Conservation (phyloP, 1,140 invertebrate genomes). For the Ladona fulva region DNA sequence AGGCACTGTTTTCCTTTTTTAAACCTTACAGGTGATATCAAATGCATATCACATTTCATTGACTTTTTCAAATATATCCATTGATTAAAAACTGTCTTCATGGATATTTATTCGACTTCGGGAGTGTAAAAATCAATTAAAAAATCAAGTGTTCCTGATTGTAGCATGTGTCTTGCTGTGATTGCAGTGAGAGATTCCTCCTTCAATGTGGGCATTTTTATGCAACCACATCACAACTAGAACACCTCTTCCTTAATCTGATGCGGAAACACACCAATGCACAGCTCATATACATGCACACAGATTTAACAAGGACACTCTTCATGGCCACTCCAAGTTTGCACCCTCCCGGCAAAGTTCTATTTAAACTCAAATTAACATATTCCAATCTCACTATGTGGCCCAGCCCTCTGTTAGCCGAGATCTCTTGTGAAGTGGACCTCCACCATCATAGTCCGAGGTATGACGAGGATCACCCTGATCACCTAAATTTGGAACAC, state of each 20-base stretch:
- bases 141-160: not conserved
- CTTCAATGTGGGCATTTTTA: not conserved
- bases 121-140: not conserved
- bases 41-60: not conserved
- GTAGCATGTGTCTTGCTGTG: not conserved
- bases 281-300: not conserved
- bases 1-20: not conserved
- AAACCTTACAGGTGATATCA: conserved; percentile 3
- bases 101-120: not conserved
- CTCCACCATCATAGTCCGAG: conserved; percentile 63
- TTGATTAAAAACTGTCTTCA: not conserved
- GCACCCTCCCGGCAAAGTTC: not conserved
- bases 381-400: conserved; percentile 47
- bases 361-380: not conserved
- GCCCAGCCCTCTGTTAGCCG: conserved; percentile 75
- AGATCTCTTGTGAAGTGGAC: conserved; percentile 68
- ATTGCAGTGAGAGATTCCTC: not conserved
- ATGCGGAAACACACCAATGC: not conserved
- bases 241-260: not conserved
- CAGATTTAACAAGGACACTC: not conserved
- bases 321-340: not conserved
- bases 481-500: conserved; percentile 55
- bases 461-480: conserved; percentile 50
- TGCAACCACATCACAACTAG: not conserved
- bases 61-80: not conserved